phyloP scores from a whole-genome alignment of 2,888 invertebrate genomes.

The Halocaridina rubra region DNA sequence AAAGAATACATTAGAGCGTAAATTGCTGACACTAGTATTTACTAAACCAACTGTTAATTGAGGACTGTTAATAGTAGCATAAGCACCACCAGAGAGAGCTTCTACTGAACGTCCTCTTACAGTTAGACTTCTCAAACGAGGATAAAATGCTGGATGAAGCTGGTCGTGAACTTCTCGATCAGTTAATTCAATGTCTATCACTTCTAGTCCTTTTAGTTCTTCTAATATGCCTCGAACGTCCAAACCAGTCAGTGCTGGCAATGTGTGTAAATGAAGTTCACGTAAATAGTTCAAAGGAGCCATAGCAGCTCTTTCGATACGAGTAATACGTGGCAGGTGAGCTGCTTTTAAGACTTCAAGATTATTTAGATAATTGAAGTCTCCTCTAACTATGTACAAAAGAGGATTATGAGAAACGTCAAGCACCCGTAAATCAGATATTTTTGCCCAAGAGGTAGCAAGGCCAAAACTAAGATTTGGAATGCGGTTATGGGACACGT shows the following conservation, averaged over 20 bases:
- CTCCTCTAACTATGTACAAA: conserved; percentile 79
- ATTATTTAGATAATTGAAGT: conserved; percentile 79
- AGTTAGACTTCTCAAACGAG: conserved; percentile 80
- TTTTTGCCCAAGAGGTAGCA: conserved; percentile 77
- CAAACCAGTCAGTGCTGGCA: conserved; percentile 78
- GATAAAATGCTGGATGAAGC: conserved; percentile 73
- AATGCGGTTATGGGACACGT: conserved; percentile 79
- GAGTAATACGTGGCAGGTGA: conserved; percentile 77
- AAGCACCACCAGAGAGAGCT: conserved; percentile 83
- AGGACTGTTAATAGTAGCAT: conserved; percentile 78
- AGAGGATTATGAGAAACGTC: conserved; percentile 90
- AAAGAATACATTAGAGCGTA: conserved; percentile 86
- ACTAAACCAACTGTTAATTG: conserved; percentile 79
- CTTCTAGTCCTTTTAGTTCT: conserved; percentile 79
- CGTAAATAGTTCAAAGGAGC: conserved; percentile 79
- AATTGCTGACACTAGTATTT: conserved; percentile 81
- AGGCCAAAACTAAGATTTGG: conserved; percentile 69
- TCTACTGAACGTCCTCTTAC: conserved; percentile 80
- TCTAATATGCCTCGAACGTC: conserved; percentile 88
- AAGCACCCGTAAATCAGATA: conserved; percentile 78
- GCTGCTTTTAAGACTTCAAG: conserved; percentile 75
- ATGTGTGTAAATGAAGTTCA: conserved; percentile 78
- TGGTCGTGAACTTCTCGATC: conserved; percentile 77
- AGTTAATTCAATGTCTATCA: conserved; percentile 86
- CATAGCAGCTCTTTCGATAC: conserved; percentile 86